Evolutionary conservation across 2,113 vertebrate species (phyloP).

Genomic region (Ophiodon elongatus): DNA sequence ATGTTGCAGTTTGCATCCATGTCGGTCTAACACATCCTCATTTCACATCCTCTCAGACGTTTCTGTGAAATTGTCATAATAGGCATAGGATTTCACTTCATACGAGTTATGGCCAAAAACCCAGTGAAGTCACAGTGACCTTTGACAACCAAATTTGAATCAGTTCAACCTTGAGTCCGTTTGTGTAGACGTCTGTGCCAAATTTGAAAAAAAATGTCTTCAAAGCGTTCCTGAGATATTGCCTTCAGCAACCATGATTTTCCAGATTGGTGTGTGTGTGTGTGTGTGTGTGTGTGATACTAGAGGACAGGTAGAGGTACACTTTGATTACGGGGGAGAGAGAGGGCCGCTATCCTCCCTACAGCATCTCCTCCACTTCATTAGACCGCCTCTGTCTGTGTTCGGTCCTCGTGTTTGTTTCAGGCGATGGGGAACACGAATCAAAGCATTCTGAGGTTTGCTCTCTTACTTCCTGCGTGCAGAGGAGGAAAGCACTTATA

Average conservation of each 20-base stretch:
- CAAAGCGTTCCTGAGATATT: background rate
- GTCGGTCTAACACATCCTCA: background rate
- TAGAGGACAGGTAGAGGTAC: constrained; percentile 36
- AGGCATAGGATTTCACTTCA: background rate
- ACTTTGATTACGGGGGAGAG: constrained; percentile 46
- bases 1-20: background rate
- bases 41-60: background rate
- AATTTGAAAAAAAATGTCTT: background rate
- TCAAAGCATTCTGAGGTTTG: constrained; percentile 70
- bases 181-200: too few relatives aligned
- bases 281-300: constrained; percentile 6
- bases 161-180: background rate
- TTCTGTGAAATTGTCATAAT: background rate
- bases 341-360: constrained; percentile 19
- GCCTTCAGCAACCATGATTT: too few relatives aligned
- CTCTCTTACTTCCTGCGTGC: constrained; percentile 58
- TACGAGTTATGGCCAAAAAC: background rate
- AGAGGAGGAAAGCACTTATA: constrained; percentile 69
- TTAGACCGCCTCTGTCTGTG: constrained; percentile 32
- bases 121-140: background rate
- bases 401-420: constrained; percentile 58
- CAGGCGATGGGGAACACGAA: constrained; percentile 58
- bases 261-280: constrained; percentile 9
- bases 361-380: constrained; percentile 53
- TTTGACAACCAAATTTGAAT: background rate